Percentiles rank a stretch among this genome's conserved stretches.
Evolutionary conservation across 2,797 vertebrate genomes (phyloP).

Genomic region (Pitangus sulphuratus): DNA sequence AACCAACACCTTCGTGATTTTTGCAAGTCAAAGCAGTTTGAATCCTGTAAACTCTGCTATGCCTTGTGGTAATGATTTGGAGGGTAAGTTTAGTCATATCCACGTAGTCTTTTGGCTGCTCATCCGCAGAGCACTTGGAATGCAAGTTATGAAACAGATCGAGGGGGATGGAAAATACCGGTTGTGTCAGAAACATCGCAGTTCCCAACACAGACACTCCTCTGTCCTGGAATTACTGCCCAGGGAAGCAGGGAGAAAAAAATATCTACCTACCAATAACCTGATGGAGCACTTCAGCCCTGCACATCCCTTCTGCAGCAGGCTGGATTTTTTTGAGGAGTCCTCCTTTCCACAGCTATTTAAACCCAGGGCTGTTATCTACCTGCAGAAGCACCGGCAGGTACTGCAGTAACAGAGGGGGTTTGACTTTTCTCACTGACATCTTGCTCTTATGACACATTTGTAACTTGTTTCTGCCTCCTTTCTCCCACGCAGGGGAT

Average conservation of each 20-base stretch:
- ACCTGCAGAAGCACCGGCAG: background rate
- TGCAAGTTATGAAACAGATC: background rate
- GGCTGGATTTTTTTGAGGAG: background rate
- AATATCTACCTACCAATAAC: background rate
- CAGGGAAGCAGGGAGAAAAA: background rate
- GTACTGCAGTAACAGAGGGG: background rate
- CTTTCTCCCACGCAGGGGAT: background rate
- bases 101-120: background rate
- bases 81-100: background rate
- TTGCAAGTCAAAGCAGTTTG: background rate
- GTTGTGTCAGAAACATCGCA: background rate
- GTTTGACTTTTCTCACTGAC: background rate
- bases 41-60: background rate
- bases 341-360: background rate
- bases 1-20: rapidly evolving
- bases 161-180: background rate
- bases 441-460: background rate
- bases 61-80: background rate
- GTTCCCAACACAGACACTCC: background rate
- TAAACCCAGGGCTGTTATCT: background rate
- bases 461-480: background rate
- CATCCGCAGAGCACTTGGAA: conserved; percentile 15
- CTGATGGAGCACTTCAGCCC: background rate
- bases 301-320: background rate
- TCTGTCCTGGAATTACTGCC: background rate